Evolutionary conservation across 2,113 vertebrate species (phyloP).

Genomic region (Solea senegalensis): DNA sequence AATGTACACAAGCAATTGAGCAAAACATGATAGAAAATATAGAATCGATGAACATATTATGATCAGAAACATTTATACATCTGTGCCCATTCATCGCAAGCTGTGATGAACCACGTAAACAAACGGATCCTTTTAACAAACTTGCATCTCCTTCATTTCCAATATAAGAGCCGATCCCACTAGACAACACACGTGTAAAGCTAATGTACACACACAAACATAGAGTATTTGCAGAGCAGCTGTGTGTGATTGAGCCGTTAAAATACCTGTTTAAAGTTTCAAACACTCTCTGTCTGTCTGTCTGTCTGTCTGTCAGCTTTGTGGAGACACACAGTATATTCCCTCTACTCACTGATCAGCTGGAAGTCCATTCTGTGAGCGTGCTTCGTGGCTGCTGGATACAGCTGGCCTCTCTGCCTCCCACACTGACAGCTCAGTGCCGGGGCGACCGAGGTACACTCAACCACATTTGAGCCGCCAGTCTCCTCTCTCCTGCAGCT

Average conservation of each 20-base stretch:
- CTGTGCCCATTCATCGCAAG: no score
- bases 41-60: no score
- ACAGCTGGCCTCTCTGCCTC: slow-evolving; percentile 74
- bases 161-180: no score
- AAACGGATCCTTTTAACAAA: no score
- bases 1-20: neutral
- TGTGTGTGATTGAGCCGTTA: neutral
- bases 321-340: slow-evolving; percentile 20
- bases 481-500: slow-evolving; percentile 52
- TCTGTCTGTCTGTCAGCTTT: neutral
- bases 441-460: slow-evolving; percentile 68
- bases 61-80: no score
- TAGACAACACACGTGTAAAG: no score
- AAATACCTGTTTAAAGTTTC: neutral
- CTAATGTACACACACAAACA: no score
- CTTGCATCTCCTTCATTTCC: no score
- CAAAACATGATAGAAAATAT: no score
- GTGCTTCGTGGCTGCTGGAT: slow-evolving; percentile 76
- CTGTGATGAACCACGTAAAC: no score
- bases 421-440: slow-evolving; percentile 62
- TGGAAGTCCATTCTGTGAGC: slow-evolving; percentile 74
- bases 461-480: slow-evolving; percentile 77
- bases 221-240: neutral
- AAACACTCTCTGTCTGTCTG: neutral
- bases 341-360: slow-evolving; percentile 79